Evolutionary conservation across 2,797 vertebrate genomes (phyloP).

Genomic region (Artibeus lituratus): DNA sequence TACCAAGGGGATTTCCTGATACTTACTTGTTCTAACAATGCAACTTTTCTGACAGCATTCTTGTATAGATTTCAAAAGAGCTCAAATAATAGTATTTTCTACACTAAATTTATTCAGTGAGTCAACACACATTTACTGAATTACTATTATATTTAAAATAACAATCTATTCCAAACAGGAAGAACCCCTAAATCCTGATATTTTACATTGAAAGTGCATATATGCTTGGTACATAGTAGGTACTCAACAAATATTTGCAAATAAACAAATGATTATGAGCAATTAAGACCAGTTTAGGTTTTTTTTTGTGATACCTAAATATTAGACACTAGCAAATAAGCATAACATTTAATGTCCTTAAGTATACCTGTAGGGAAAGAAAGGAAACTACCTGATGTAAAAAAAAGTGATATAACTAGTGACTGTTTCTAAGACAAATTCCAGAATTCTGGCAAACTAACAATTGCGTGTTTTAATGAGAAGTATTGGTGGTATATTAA

Average conservation of each 20-base stretch:
- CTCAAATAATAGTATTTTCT: conserved; percentile 57
- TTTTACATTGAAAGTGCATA: neutral
- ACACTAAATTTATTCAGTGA: conserved; percentile 53
- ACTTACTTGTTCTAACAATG: conserved; percentile 22
- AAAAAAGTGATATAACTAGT: neutral
- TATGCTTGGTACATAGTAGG: neutral
- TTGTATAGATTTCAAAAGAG: conserved; percentile 57
- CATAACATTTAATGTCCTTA: neutral
- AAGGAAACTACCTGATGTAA: neutral
- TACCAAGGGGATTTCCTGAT: conserved; percentile 25
- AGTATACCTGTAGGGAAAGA: neutral
- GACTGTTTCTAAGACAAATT: conserved; percentile 6
- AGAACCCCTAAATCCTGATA: neutral
- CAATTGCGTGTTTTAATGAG: neutral
- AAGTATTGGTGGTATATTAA: conserved; percentile 6
- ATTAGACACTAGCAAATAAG: neutral
- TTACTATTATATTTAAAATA: conserved; percentile 57
- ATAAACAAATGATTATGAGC: neutral
- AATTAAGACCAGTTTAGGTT: neutral
- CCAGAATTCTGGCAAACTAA: neutral
- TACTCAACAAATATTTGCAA: neutral
- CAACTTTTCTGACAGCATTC: conserved; percentile 33
- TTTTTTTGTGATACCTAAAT: neutral
- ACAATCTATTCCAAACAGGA: conserved; percentile 49
- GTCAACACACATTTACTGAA: conserved; percentile 52